Conservation (phyloP, 2,113 vertebrate species). For the Plecotus auritus region DNA sequence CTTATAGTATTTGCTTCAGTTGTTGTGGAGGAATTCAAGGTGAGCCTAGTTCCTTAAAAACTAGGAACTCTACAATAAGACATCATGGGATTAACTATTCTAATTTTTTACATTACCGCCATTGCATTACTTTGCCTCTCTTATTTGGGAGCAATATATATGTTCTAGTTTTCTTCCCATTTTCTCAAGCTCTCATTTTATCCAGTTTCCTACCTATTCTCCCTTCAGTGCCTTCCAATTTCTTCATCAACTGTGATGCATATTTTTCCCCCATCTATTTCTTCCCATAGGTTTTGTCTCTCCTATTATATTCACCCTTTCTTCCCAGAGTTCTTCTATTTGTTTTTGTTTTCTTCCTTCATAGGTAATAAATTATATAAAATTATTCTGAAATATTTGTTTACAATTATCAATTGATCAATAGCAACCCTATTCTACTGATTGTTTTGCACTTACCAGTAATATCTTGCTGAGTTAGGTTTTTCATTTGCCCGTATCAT, state of each 20-base stretch:
- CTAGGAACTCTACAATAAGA: background rate
- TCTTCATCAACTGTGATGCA: background rate
- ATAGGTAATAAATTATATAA: background rate
- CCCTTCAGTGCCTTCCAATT: background rate
- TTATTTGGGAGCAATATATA: background rate
- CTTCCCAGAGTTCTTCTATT: background rate
- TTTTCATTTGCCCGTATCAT: background rate
- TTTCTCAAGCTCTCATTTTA: background rate
- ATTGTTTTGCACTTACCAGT: background rate
- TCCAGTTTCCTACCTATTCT: background rate
- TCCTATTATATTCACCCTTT: background rate
- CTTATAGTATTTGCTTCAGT: background rate
- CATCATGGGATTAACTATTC: background rate
- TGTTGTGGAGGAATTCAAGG: background rate
- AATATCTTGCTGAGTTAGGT: background rate
- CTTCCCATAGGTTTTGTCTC: background rate
- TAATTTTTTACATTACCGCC: background rate
- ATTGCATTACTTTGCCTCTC: background rate
- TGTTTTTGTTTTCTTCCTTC: background rate
- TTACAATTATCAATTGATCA: background rate
- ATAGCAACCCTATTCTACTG: background rate
- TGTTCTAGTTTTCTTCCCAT: background rate
- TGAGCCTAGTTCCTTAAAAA: background rate
- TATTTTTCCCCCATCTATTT: background rate
- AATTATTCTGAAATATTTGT: background rate